Evolutionary conservation across 2,888 invertebrate genomes (phyloP).

Genomic region (Agrypnus murinus): DNA sequence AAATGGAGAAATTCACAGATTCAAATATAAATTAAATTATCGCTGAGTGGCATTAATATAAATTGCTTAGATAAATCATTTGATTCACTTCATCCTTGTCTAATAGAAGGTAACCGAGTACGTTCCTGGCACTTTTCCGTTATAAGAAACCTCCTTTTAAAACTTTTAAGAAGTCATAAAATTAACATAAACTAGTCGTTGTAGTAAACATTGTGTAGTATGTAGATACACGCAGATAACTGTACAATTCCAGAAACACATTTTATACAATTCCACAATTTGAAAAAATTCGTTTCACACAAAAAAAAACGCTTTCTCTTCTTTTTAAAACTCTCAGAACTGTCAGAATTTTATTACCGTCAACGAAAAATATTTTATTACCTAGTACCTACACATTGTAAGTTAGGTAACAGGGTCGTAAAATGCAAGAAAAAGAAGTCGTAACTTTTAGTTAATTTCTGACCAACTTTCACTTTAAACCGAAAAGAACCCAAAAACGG

Average conservation of each 20-base stretch:
- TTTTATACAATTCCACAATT: too few relatives aligned
- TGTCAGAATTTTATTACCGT: constrained; percentile 22
- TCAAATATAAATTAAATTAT: constrained; percentile 34
- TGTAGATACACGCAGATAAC: too few relatives aligned
- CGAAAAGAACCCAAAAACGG: constrained; percentile 6
- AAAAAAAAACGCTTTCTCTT: constrained; percentile 55
- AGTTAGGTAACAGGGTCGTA: constrained; percentile 50
- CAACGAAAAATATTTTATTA: constrained; percentile 15
- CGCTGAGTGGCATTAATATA: constrained; percentile 34
- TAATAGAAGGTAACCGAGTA: constrained; percentile 24
- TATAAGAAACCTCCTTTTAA: constrained; percentile 14
- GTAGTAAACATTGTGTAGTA: too few relatives aligned
- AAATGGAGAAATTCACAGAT: constrained; percentile 26
- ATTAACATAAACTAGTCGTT: too few relatives aligned
- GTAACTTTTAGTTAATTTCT: constrained; percentile 22
- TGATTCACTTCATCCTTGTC: constrained; percentile 19
- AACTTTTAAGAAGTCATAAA: constrained; percentile 2
- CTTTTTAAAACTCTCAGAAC: constrained; percentile 29
- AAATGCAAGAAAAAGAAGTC: background rate
- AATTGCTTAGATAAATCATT: constrained; percentile 30
- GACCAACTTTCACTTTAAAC: constrained; percentile 42
- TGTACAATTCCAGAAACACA: too few relatives aligned
- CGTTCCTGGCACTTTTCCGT: constrained; percentile 30
- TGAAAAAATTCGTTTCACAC: constrained; percentile 32
- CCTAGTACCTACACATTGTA: background rate